Evolutionary conservation across 2,113 vertebrate genomes (phyloP).

Genomic region (Anguilla rostrata): DNA sequence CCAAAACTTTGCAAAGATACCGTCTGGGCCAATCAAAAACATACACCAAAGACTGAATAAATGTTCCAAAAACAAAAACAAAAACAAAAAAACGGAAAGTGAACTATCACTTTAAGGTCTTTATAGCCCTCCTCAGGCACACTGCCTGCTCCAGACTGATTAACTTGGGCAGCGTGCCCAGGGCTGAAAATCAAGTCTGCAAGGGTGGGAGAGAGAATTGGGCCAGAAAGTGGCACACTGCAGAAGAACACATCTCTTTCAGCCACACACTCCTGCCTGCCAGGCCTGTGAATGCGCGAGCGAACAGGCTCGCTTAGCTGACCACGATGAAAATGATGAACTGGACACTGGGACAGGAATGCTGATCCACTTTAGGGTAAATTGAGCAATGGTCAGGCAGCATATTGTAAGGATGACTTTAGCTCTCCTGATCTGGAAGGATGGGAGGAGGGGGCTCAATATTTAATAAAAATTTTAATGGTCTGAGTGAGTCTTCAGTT

Average conservation of each 20-base stretch:
- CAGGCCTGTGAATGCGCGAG: not conserved
- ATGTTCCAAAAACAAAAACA: no score
- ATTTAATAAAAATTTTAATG: not conserved
- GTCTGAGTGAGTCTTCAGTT: not conserved
- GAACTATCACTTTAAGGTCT: not conserved
- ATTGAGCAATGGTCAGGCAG: not conserved
- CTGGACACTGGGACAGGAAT: not conserved
- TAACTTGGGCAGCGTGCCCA: not conserved
- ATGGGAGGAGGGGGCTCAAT: not conserved
- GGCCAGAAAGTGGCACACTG: not conserved
- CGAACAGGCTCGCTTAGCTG: not conserved
- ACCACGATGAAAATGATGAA: not conserved
- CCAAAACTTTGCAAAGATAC: no score
- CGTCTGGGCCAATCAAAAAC: no score
- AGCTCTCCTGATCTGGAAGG: not conserved
- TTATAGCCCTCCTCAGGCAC: not conserved
- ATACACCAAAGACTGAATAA: no score
- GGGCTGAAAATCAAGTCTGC: not conserved
- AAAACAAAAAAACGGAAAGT: no score
- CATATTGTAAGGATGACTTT: not conserved
- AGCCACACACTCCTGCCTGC: not conserved
- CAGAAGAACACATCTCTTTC: constrained; percentile 7
- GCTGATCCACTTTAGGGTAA: not conserved
- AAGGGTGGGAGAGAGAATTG: not conserved
- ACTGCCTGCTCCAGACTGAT: not conserved